A percentile compares a stretch with the other conserved stretches of the same genome.
These are phyloP conservation scores for Tapirus terrestris DNA, from an alignment of 2,113 vertebrate species.

Conservation along the genomic window DNA sequence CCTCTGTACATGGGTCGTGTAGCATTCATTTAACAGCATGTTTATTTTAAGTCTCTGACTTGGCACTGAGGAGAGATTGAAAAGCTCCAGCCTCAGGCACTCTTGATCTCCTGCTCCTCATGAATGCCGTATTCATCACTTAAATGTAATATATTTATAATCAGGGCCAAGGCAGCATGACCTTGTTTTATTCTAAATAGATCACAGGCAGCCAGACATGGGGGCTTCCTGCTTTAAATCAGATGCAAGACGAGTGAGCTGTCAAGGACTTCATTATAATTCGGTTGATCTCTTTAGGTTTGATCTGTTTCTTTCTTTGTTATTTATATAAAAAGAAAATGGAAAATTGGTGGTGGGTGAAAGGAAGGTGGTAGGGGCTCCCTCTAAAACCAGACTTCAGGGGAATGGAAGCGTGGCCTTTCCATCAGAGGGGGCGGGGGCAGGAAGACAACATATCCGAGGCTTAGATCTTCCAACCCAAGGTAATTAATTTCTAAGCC, in stretches of 20 bases:
- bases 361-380: not conserved
- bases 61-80: constrained; percentile 64
- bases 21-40: constrained; percentile 56
- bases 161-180: constrained; percentile 63
- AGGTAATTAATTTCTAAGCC: constrained; percentile 63
- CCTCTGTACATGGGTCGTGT: not conserved
- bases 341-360: constrained; percentile 1
- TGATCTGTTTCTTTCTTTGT: constrained; percentile 61
- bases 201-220: constrained; percentile 61
- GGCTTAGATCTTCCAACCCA: not conserved
- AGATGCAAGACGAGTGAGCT: constrained; percentile 46
- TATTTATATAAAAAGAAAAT: constrained; percentile 57
- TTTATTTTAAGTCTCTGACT: constrained; percentile 68
- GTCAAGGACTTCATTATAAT: constrained; percentile 63
- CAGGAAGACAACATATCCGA: not conserved
- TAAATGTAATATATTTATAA: constrained; percentile 78
- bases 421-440: not conserved
- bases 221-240: constrained; percentile 69
- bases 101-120: constrained; percentile 72
- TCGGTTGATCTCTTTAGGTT: constrained; percentile 70
- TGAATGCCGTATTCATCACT: constrained; percentile 70
- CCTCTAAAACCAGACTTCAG: not conserved
- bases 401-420: not conserved
- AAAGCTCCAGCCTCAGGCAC: constrained; percentile 66
- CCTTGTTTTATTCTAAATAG: constrained; percentile 79